These are phyloP conservation scores for Oegoconia quadripuncta DNA, from an alignment of 2,888 invertebrate genomes.

Conservation along the genomic window DNA sequence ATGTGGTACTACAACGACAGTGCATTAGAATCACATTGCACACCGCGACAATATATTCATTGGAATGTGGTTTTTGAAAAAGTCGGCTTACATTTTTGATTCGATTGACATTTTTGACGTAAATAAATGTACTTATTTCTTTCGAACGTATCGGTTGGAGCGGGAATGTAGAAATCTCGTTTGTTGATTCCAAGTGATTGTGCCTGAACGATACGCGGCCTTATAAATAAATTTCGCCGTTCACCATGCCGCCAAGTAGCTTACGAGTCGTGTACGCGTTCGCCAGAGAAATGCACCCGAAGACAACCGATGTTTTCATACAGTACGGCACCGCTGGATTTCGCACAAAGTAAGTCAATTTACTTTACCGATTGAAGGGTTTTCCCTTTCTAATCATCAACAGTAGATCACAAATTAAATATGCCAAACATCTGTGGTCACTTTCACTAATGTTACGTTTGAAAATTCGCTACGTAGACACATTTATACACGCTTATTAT, in stretches of 20 bases:
- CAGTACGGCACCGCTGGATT: constrained; percentile 93
- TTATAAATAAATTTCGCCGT: constrained; percentile 67
- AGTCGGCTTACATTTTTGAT: constrained; percentile 20
- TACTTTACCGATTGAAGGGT: constrained; percentile 26
- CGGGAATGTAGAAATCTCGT: constrained; percentile 73
- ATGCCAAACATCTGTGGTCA: constrained; percentile 16
- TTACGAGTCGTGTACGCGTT: constrained; percentile 86
- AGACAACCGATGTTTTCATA: constrained; percentile 82
- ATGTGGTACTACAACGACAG: not conserved
- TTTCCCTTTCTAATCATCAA: constrained; percentile 26
- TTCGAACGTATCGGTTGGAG: constrained; percentile 43
- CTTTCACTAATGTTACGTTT: constrained; percentile 8
- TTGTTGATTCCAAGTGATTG: constrained; percentile 74
- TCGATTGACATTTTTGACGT: constrained; percentile 40
- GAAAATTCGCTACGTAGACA: constrained; percentile 32
- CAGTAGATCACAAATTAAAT: constrained; percentile 30
- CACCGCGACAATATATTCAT: not conserved
- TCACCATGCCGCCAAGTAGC: constrained; percentile 77
- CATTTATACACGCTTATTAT: constrained; percentile 3
- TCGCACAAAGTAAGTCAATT: constrained; percentile 84
- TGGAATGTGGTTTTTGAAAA: constrained; percentile 11
- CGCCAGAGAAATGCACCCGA: constrained; percentile 88
- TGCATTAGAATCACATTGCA: not conserved
- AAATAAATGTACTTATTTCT: constrained; percentile 22
- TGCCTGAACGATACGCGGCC: constrained; percentile 57